These are phyloP conservation scores for Drosophila teissieri DNA, from an alignment of 1,140 invertebrate species.

Conservation along the genomic window DNA sequence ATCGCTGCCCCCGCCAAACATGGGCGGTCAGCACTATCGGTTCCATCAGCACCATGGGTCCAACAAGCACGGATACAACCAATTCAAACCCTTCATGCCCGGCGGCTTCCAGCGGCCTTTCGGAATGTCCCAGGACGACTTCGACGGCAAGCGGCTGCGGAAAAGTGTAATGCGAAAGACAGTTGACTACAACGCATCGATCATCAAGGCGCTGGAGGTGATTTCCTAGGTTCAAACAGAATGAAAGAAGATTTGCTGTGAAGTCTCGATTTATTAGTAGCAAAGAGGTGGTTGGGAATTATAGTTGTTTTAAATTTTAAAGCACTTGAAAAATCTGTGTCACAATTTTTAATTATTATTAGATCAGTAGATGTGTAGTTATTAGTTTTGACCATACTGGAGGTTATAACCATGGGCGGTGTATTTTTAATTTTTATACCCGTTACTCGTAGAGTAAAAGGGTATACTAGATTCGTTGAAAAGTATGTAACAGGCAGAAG, in stretches of 20 bases:
- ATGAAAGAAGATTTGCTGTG: neutral
- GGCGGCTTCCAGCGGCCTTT: conserved; percentile 76
- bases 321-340: too few species aligned
- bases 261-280: too few species aligned
- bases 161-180: conserved; percentile 99
- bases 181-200: conserved; percentile 98
- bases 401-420: too few species aligned
- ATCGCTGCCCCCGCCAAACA: conserved; percentile 70
- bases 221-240: neutral
- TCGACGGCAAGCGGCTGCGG: conserved; percentile 97
- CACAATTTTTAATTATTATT: too few species aligned
- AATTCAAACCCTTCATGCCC: conserved; percentile 80
- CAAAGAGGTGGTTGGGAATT: too few species aligned
- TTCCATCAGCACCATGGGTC: conserved; percentile 77
- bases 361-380: too few species aligned
- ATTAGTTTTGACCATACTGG: too few species aligned
- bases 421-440: too few species aligned
- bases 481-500: too few species aligned
- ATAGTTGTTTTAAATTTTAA: too few species aligned
- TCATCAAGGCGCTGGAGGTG: conserved; percentile 95
- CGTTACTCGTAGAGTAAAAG: too few species aligned
- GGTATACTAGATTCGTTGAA: too few species aligned
- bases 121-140: conserved; percentile 91
- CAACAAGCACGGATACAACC: conserved; percentile 73
- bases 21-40: conserved; percentile 71